Evolutionary conservation across 1,140 invertebrate species (phyloP), one percentile per base, ranked within the genome.

Genomic region (Brachionus sp.): DNA sequence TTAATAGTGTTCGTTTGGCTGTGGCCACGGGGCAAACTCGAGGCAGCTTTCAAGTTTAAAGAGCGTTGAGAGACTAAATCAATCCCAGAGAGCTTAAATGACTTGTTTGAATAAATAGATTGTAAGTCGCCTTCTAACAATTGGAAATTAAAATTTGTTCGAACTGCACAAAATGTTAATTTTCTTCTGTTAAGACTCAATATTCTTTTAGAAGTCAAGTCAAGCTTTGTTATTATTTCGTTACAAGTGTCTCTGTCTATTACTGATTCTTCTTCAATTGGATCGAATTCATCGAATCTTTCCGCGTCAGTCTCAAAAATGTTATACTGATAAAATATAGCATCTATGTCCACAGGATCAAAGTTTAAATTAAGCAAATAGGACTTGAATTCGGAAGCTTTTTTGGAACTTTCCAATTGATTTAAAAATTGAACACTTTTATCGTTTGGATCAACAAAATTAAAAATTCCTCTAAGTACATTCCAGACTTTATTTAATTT

Each of bases 271-370:
- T 70, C 66, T 39, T 39, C 37, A 16, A 19, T 33, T 37, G 33
- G 33, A 19, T 70, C 66, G 35, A 39, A 70, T 6, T 70, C 35
- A n/a, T 70, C 66, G n/a, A 39, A 9, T 19, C n/a, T 35, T 19
- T 66, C 64, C 10, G 3, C 1, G 5, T 16, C 64, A 10, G 37
- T n/a, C 16, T 70, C 66, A 39, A 39, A 23, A 2, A 70, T 70
- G 35, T 70, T 70, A 39, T 70, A 70, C n/a, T 70, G 66, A 33
- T 70, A 70, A 23, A 70, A 70, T 19, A 70, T 42, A 16, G 66
- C 33, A 19, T 70, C 66, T 70, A 70, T 70, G 9, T 70, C 66
- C 7, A 70, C 66, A 19, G 29, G 16, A 16, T 70, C 66, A 39
- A 70, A 70, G n/a, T 70, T 70, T 2, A 70, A 19, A 7, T 35